Evolutionary conservation across 2,888 invertebrate species (phyloP).

Genomic region (Aphidoletes aphidimyza): DNA sequence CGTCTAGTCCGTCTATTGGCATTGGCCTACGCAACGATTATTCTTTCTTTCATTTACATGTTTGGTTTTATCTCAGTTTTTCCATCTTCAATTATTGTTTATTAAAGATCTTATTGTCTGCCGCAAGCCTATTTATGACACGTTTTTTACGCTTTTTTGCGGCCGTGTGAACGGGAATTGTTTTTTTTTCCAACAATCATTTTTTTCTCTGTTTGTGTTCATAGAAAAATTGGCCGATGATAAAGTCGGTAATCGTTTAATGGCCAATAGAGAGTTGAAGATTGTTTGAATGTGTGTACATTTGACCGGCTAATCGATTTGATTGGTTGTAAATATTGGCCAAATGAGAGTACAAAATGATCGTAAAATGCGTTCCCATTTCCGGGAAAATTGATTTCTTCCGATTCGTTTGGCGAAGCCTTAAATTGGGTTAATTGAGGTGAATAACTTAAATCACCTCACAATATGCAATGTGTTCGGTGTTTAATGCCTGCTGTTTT

Average conservation of each 20-base stretch:
- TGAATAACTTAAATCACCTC: conserved; percentile 31
- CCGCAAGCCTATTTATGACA: neutral
- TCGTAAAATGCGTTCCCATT: neutral
- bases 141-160: too few species aligned
- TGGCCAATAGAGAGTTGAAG: neutral
- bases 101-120: neutral
- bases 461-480: neutral
- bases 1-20: too few species aligned
- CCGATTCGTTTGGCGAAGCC: neutral
- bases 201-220: too few species aligned
- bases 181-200: too few species aligned
- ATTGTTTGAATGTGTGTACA: too few species aligned
- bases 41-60: neutral
- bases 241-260: neutral
- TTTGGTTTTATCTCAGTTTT: neutral
- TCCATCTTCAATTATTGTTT: neutral
- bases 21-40: neutral
- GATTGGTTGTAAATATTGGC: neutral
- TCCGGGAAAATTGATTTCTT: conserved; percentile 36
- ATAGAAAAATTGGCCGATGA: too few species aligned
- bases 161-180: too few species aligned
- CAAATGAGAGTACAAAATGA: neutral
- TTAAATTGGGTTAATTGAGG: conserved; percentile 38
- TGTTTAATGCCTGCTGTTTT: neutral
- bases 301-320: neutral